These are phyloP conservation scores for Chaetodon auriga DNA, from an alignment of 2,113 vertebrate genomes.

Conservation along the genomic window DNA sequence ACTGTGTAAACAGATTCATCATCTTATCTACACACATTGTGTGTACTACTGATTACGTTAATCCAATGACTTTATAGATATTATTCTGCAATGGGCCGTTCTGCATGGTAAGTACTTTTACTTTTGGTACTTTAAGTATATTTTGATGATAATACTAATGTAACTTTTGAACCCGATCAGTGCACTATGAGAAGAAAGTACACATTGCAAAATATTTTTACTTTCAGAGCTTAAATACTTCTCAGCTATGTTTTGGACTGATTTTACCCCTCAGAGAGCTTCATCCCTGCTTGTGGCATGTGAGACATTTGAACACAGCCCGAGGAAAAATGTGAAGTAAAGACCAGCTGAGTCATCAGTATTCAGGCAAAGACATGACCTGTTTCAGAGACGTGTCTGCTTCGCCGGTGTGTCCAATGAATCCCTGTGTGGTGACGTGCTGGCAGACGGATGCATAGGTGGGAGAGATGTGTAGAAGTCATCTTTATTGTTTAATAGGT, in stretches of 20 bases:
- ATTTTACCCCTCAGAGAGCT: neutral
- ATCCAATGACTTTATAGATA: no score
- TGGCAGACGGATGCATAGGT: neutral
- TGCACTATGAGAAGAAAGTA: neutral
- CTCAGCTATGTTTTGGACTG: neutral
- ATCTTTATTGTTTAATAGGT: slow-evolving; percentile 54
- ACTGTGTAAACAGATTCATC: no score
- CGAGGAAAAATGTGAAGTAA: neutral
- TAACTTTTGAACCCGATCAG: no score
- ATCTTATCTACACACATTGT: no score
- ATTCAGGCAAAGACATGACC: neutral
- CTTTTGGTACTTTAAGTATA: no score
- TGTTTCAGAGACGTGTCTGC: neutral
- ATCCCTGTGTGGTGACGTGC: neutral
- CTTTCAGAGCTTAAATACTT: neutral
- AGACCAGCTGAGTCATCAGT: neutral
- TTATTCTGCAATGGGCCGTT: no score
- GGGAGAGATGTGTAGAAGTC: slow-evolving; percentile 8
- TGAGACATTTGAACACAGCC: slow-evolving; percentile 10
- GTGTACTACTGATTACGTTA: no score
- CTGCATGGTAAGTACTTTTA: no score
- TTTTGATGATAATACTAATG: no score
- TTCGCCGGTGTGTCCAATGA: neutral
- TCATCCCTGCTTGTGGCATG: neutral
- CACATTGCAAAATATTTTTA: neutral